Base-by-base conservation (phyloP, 2,888 invertebrate genomes). In the Eumacrocentrus americanus region DNA sequence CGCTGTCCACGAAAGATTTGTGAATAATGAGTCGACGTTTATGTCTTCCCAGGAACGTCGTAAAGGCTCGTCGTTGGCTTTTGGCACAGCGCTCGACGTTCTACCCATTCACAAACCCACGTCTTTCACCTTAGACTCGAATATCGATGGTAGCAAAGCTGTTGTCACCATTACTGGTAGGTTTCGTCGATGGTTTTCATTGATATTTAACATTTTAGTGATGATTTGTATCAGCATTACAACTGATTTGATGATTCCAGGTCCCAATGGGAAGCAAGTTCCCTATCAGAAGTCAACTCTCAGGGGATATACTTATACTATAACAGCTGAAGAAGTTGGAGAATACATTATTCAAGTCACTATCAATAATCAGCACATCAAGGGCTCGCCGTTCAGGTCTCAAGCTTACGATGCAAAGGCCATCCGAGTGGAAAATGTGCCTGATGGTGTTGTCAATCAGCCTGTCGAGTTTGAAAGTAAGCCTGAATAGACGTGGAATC, bases 381-480 rank as follows among this genome's bases (percentile, higher is more conserved):
- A 89, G 61, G 95, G 95, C 5, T 95, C 95, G n/a, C 97, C 97
- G 0, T 96, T 95, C 81, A 91, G 78, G 63, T 85, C 86, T 63
- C 85, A 90, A 81, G 89, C 87, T 68, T 92, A 88, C 80, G 94
- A 97, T 82, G 92, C 95, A 61, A 86, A 87, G 77, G 89, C 91
- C 70, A 94, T 98, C 75, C 87, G 88, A 79, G 93, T 98, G 55
- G 92, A 91, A 73, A 89, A 88, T 61, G 91, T 94, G 70, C 91
- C 93, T 2, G 91, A 92, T 83, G 95, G 95, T 66, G 85, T 90
- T 51, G 87, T 98, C 56, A 95, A 96, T 68, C 89, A 91, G 79
- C 93, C 95, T 55, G 95, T 97, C 54, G 94, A 96, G 82, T 98
- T 99, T 83, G 94, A 95, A 84, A 97, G 95, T 95, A 84, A 85